phyloP scores from a whole-genome alignment of 2,797 vertebrate genomes.

The Pitangus sulphuratus region DNA sequence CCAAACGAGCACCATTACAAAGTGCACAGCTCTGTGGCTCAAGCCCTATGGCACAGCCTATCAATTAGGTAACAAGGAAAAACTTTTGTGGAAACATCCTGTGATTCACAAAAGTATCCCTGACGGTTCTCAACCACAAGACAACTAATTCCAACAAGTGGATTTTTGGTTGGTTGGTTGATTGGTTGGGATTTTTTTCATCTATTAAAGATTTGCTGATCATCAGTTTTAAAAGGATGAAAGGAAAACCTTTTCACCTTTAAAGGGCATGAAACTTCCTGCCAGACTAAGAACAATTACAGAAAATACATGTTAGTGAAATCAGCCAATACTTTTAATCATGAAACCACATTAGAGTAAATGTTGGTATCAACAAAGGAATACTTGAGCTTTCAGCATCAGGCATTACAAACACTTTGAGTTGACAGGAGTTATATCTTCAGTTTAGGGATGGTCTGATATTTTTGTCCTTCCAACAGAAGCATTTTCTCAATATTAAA shows the following conservation, averaged over 20 bases:
- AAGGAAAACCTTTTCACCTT: neutral
- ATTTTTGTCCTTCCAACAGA: neutral
- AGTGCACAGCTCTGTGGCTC: neutral
- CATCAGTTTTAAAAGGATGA: neutral
- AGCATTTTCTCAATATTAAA: neutral
- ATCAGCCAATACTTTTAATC: neutral
- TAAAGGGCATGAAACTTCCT: neutral
- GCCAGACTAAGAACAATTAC: neutral
- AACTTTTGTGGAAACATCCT: neutral
- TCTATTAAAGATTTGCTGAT: neutral
- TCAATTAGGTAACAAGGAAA: neutral
- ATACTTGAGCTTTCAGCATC: neutral
- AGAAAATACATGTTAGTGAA: neutral
- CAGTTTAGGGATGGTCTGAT: neutral
- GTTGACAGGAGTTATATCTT: neutral
- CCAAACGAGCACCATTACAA: neutral
- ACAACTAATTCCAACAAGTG: neutral
- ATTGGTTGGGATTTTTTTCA: neutral
- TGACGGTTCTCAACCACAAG: rapidly evolving
- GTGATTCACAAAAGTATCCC: neutral
- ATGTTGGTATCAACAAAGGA: neutral
- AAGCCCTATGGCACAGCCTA: neutral
- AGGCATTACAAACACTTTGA: neutral
- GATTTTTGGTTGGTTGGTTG: neutral
- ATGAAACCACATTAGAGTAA: neutral